Evolutionary conservation across 2,888 invertebrate genomes (phyloP).

Genomic region (Heteromyza rotundicornis): DNA sequence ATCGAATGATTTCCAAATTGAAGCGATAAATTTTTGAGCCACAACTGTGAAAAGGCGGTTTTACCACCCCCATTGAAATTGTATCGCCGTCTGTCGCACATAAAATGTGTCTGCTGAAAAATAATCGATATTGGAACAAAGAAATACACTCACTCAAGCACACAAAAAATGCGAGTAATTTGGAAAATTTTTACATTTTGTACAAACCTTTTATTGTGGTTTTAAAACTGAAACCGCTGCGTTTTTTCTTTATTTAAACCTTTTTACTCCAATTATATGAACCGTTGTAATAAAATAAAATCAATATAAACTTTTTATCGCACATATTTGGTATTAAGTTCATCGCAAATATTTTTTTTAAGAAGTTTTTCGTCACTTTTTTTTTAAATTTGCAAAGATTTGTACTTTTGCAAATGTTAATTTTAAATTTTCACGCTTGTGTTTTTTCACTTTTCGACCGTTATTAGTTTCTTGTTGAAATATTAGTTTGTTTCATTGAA

Average conservation of each 20-base stretch:
- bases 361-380: not conserved
- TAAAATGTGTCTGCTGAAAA: slow-evolving; percentile 21
- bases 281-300: slow-evolving; percentile 63
- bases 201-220: slow-evolving; percentile 24
- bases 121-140: slow-evolving; percentile 23
- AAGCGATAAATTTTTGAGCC: no score
- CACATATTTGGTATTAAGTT: slow-evolving; percentile 54
- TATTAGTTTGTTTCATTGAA: no score
- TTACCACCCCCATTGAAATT: no score
- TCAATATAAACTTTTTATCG: slow-evolving; percentile 61
- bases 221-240: slow-evolving; percentile 13
- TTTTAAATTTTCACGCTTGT: no score
- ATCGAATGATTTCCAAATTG: no score
- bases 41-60: no score
- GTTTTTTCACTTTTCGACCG: no score
- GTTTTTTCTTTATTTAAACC: slow-evolving; percentile 40
- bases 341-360: not conserved
- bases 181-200: slow-evolving; percentile 28
- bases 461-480: no score
- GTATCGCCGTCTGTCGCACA: slow-evolving; percentile 10
- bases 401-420: no score
- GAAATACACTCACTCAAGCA: slow-evolving; percentile 6
- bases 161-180: slow-evolving; percentile 36
- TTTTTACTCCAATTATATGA: slow-evolving; percentile 63
- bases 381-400: no score